phyloP scores from a whole-genome alignment of 2,113 vertebrate species.

The Cygnus buccinator region DNA sequence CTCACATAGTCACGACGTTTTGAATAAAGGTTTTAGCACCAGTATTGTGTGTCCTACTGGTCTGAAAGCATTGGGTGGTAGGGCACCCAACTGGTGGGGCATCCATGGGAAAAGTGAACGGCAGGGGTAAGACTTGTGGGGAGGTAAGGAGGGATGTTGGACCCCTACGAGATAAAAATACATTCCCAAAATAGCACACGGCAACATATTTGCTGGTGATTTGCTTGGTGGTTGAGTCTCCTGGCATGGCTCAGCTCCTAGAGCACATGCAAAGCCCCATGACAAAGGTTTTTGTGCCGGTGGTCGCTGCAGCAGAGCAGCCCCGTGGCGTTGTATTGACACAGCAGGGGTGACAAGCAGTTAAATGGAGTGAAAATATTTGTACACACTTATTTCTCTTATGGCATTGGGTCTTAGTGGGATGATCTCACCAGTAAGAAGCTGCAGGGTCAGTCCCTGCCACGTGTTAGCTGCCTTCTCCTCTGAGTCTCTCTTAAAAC shows the following conservation, averaged over 20 bases:
- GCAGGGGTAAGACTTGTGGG: not conserved
- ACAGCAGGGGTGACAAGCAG: fast-evolving
- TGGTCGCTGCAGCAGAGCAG: not conserved
- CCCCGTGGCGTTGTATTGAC: not conserved
- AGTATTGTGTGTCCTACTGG: not conserved
- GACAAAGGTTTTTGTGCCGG: not conserved
- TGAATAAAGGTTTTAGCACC: not conserved
- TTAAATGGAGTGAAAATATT: not conserved
- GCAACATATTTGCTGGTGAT: not conserved
- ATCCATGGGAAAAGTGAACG: not conserved
- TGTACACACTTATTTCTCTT: not conserved
- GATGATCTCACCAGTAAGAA: not conserved
- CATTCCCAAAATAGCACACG: not conserved
- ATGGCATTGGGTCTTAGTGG: not conserved
- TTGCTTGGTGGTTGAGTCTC: not conserved
- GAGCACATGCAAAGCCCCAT: not conserved
- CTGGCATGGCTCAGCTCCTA: fast-evolving
- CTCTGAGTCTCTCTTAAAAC: not conserved
- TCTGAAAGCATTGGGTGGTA: not conserved
- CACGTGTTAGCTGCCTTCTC: not conserved
- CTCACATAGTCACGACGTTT: not conserved
- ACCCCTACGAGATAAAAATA: not conserved
- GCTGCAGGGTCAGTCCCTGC: not conserved
- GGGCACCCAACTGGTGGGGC: not conserved
- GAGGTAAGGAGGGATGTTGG: not conserved